Conservation (phyloP, 2,888 invertebrate genomes). For the Heliconius cydno region DNA sequence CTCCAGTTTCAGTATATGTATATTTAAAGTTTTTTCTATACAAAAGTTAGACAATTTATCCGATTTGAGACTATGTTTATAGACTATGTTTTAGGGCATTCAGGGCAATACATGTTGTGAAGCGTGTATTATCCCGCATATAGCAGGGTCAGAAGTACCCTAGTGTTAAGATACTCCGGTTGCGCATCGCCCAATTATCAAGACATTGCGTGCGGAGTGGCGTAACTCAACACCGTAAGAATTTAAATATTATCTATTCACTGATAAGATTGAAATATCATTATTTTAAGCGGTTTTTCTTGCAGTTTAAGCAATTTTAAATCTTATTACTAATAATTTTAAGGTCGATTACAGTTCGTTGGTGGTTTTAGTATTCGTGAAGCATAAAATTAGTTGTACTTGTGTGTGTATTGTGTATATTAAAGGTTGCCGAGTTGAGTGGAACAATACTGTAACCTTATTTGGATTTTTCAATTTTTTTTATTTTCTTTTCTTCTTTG, state of each 20-base stretch:
- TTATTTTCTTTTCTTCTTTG: neutral
- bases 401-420: conserved; percentile 75
- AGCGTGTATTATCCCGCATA: neutral
- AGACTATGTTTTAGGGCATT: too few species aligned
- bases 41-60: too few species aligned
- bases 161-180: neutral
- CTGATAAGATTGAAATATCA: conserved; percentile 20
- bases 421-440: conserved; percentile 65
- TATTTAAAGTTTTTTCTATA: too few species aligned
- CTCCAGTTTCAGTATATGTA: too few species aligned
- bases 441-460: conserved; percentile 61
- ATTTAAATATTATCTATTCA: conserved; percentile 18
- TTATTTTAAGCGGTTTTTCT: conserved; percentile 20
- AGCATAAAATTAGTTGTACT: conserved; percentile 65
- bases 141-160: neutral
- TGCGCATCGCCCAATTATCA: neutral
- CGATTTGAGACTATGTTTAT: too few species aligned
- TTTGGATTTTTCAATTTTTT: conserved; percentile 13
- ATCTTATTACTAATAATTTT: conserved; percentile 34
- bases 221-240: conserved; percentile 2
- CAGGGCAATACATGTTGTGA: too few species aligned
- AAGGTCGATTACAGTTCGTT: conserved; percentile 43
- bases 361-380: conserved; percentile 53
- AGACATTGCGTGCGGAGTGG: neutral
- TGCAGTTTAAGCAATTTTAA: conserved; percentile 39